Base-by-base conservation (phyloP, 2,888 invertebrate genomes). In the Anorthoa munda region DNA sequence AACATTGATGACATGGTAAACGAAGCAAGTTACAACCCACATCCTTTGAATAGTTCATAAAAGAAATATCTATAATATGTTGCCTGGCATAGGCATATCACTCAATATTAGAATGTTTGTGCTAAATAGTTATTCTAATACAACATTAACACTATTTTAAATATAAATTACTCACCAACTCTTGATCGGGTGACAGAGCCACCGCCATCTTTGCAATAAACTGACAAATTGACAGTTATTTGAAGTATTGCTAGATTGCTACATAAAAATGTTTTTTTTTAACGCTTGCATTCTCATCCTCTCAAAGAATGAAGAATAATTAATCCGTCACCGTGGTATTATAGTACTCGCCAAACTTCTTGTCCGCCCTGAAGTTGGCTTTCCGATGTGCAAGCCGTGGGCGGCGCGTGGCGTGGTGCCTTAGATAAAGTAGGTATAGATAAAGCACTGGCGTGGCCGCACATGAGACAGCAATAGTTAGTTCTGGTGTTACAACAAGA, bases 121-220 rank as follows among this genome's bases (percentile, higher is more conserved):
- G 51, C 12, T 21, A 45, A 59, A 66, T 66, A 58, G 51, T n/a
- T n/a, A 18, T 26, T 15, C n/a, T 31, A 59, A 39, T 0, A 53
- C 45, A 66, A 56, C 17, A 67, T 63, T 77, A 65, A 21, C 63
- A 69, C 46, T 64, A 50, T 79, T 70, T 83, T 75, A 83, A 74
- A 78, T 79, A 78, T 83, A 89, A 90, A 87, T 84, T 91, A 97
- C 97, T 97, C 94, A 98, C 98, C 97, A 97, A 97, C 96, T 98
- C 98, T 93, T 98, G 98, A 94, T 98, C 98, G 93, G 97, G 97
- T 96, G 98, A 97, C 97, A 98, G 97, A 92, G 97, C 97, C 96
- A 97, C 97, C 97, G 98, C 97, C 98, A 96, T 96, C 89, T 96
- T 97, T 93, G 70, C 81, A 72, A 87, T 82, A 73, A 86, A 86